Conservation (phyloP, 2,888 invertebrate species). For the Mamestra brassicae region DNA sequence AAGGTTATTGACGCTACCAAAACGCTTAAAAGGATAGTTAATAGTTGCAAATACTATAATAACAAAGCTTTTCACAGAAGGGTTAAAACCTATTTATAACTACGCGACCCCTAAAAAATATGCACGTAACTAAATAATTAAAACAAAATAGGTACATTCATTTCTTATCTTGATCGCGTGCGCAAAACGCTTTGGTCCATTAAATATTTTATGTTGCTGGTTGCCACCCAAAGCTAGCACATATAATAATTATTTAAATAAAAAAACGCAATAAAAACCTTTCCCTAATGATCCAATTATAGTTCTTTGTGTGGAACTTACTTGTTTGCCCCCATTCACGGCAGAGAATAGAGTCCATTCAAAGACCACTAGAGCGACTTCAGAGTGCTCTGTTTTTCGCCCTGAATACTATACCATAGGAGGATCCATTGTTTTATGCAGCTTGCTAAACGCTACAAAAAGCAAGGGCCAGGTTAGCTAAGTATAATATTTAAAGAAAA, state of each 20-base stretch:
- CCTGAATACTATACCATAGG: not conserved
- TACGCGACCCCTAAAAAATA: not conserved
- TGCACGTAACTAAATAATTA: slow-evolving; percentile 22
- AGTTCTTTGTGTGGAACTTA: slow-evolving; percentile 41
- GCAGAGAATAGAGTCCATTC: slow-evolving; percentile 31
- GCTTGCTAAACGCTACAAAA: not conserved
- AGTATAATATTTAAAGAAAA: not conserved
- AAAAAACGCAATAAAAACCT: slow-evolving; percentile 5
- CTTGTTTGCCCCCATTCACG: slow-evolving; percentile 44
- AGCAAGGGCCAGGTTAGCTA: not conserved
- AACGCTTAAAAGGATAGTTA: not conserved
- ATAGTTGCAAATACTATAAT: too few relatives aligned
- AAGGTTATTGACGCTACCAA: not conserved
- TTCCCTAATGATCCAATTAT: slow-evolving; percentile 52
- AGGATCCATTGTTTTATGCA: slow-evolving; percentile 26
- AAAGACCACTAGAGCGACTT: slow-evolving; percentile 23
- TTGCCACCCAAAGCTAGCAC: slow-evolving; percentile 17
- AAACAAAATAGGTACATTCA: slow-evolving; percentile 14
- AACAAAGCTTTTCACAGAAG: not conserved
- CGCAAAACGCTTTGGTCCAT: slow-evolving; percentile 26
- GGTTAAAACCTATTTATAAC: not conserved
- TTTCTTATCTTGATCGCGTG: slow-evolving; percentile 41
- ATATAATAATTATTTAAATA: slow-evolving; percentile 24
- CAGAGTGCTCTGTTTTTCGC: slow-evolving; percentile 15
- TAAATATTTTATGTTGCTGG: slow-evolving; percentile 26